Conservation (phyloP, 2,113 vertebrate genomes). For the Panthera leo region DNA sequence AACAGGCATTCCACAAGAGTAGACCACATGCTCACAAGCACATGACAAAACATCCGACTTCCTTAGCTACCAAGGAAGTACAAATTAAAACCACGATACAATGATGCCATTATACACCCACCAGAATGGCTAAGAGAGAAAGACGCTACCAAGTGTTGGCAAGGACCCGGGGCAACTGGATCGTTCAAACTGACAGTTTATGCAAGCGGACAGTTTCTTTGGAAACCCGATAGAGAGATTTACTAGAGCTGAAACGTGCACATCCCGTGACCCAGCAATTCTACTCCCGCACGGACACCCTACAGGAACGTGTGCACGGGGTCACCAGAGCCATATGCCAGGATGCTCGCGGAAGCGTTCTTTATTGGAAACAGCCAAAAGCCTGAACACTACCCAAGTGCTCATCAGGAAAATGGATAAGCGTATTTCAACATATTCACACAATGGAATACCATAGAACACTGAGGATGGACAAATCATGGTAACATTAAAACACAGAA, state of each 20-base stretch:
- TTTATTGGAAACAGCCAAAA: background rate
- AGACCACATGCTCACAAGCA: background rate
- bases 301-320: fast-evolving
- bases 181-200: too few species aligned
- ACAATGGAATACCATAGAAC: fast-evolving
- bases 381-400: too few species aligned
- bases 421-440: fast-evolving
- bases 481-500: fast-evolving
- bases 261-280: background rate
- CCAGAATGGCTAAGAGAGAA: background rate
- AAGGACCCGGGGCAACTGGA: background rate
- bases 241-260: fast-evolving
- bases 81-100: background rate
- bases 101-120: fast-evolving
- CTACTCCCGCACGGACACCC: too few species aligned
- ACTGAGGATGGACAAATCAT: too few species aligned
- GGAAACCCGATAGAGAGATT: background rate
- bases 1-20: background rate
- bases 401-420: background rate
- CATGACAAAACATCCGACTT: background rate
- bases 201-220: fast-evolving
- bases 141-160: fast-evolving
- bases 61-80: background rate
- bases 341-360: background rate
- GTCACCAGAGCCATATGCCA: fast-evolving